Evolutionary conservation across 2,797 vertebrate species (phyloP), one percentile per base, ranked within the genome.

Genomic region (Eulemur mongoz): DNA sequence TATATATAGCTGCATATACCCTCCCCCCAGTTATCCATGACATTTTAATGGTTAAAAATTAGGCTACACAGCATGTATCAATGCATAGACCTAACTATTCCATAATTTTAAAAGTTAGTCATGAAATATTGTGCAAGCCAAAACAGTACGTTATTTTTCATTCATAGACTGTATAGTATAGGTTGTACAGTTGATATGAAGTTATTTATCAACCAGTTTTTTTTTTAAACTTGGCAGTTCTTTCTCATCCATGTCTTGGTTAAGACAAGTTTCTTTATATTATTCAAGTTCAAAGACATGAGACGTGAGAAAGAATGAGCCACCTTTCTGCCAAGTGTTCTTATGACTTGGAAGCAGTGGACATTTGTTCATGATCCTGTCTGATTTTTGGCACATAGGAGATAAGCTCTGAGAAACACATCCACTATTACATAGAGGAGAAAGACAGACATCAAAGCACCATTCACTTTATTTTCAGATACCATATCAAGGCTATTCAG

Each of bases 301-400:
- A 92, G 94, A 92, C 32, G 69, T 65, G 32, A 61, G 52, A 65
- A 14, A 85, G 50, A 63, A 18, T 80, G 8, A 81, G 89, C 91
- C 91, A 95, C 84, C 97, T 97, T 97, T 95, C 87, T 95, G 84
- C 57, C 69, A 83, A 88, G 76, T 72, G n/a, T 95, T 95, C 96
- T 96, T 83, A 97, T 15, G 94, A 96, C 93, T 97, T 98, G 95
- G 98, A 96, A 98, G 90, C 82, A 83, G 52, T 78, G 87, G 32
- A 65, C 96, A 96, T 97, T 97, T 97, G 97, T 96, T 98, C 96
- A 87, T 97, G 94, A 93, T 67, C 95, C 91, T 92, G 94, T 97
- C 84, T 96, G 94, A 97, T 90, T 97, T 97, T 85, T 97, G 97
- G 97, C 96, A 97, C 52, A 91, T 0, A 61, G 9, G 50, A 98